A percentile compares a stretch with the other conserved stretches of the same genome.
These are phyloP conservation scores for Iphiclides podalirius DNA, from an alignment of 2,888 invertebrate genomes.

Conservation along the genomic window DNA sequence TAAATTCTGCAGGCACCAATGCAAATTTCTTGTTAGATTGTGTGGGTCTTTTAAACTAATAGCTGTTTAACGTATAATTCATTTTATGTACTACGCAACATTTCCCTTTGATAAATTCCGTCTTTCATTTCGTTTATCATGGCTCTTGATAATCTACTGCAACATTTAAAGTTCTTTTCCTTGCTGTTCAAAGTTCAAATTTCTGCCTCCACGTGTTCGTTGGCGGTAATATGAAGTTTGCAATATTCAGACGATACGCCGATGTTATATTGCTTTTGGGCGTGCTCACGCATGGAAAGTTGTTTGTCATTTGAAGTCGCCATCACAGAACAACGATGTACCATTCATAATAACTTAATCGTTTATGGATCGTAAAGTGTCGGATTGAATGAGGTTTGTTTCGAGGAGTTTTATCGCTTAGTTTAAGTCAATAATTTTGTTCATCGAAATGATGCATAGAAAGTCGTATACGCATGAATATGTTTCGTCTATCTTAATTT, in stretches of 20 bases:
- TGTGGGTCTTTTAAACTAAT: too few relatives aligned
- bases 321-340: not conserved
- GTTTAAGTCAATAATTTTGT: not conserved
- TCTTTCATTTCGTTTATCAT: too few relatives aligned
- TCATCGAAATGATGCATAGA: not conserved
- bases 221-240: slow-evolving; percentile 16
- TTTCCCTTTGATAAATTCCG: too few relatives aligned
- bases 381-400: not conserved
- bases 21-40: too few relatives aligned
- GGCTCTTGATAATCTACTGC: too few relatives aligned
- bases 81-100: too few relatives aligned
- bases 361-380: slow-evolving; percentile 3
- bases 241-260: slow-evolving; percentile 25
- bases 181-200: too few relatives aligned
- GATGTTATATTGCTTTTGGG: slow-evolving; percentile 32
- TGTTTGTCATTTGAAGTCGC: slow-evolving; percentile 35
- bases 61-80: too few relatives aligned
- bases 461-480: not conserved
- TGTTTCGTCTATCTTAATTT: not conserved
- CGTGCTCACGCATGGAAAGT: slow-evolving; percentile 33
- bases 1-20: too few relatives aligned
- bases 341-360: slow-evolving; percentile 8
- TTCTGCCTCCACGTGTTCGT: not conserved
- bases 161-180: too few relatives aligned
- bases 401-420: not conserved